Evolutionary conservation across 2,888 invertebrate genomes (phyloP).

Genomic region (Theodoxus fluviatilis): DNA sequence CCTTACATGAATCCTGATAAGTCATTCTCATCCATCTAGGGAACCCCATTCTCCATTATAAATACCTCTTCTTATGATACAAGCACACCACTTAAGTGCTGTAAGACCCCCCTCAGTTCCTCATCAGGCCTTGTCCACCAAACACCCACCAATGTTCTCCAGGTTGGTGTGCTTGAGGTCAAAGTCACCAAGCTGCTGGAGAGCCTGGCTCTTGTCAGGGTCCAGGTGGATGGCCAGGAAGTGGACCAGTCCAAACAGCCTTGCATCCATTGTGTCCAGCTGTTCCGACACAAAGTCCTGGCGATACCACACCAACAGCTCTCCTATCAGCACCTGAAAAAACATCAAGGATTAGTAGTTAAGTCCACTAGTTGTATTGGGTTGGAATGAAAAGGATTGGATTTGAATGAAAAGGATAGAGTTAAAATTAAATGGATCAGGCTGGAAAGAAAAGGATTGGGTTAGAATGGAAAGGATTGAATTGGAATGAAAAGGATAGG

Average conservation of each 20-base stretch:
- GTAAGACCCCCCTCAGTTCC: too few species aligned
- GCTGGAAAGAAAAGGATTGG: constrained; percentile 1
- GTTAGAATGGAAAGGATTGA: neutral
- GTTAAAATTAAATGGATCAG: neutral
- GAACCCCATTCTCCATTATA: too few species aligned
- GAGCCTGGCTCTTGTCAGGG: constrained; percentile 37
- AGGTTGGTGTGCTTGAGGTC: constrained; percentile 39
- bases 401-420: neutral
- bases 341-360: neutral
- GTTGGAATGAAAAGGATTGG: constrained; percentile 2
- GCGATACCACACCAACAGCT: constrained; percentile 50
- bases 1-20: too few species aligned
- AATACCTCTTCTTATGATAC: too few species aligned
- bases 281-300: constrained; percentile 43
- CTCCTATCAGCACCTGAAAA: constrained; percentile 49
- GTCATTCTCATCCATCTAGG: too few species aligned
- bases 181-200: constrained; percentile 40
- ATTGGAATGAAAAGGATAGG: neutral
- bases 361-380: constrained; percentile 6
- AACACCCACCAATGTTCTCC: constrained; percentile 39
- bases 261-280: constrained; percentile 32
- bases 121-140: too few species aligned
- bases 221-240: constrained; percentile 41
- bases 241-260: constrained; percentile 42
- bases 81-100: too few species aligned